Conservation (phyloP, 2,797 vertebrate species). For the Otolemur crassicaudatus region DNA sequence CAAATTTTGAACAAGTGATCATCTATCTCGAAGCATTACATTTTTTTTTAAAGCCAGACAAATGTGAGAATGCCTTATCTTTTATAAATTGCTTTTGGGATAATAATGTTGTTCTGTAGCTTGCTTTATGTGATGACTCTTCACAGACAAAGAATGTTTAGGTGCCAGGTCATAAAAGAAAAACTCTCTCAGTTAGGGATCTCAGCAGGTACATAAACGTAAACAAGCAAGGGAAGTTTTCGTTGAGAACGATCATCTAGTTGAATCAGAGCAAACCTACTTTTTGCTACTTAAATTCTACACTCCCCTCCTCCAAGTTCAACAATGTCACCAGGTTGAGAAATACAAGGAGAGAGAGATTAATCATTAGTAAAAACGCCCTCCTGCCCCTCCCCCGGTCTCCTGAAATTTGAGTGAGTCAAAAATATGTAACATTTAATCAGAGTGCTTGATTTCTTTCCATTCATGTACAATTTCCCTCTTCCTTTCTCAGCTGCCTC, state of each 20-base stretch:
- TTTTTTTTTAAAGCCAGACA: not conserved
- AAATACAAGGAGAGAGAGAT: slow-evolving; percentile 54
- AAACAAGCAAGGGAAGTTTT: not conserved
- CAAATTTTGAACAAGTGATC: slow-evolving; percentile 52
- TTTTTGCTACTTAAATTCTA: slow-evolving; percentile 6
- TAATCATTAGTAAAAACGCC: slow-evolving; percentile 60
- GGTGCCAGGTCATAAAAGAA: not conserved
- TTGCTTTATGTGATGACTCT: slow-evolving; percentile 63
- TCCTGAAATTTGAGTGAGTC: slow-evolving; percentile 59
- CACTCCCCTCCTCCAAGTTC: not conserved
- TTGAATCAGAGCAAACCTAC: not conserved
- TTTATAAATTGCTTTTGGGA: slow-evolving; percentile 5
- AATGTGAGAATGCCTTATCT: not conserved
- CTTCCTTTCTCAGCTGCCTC: not conserved
- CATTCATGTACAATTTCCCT: not conserved
- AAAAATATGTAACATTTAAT: slow-evolving; percentile 58
- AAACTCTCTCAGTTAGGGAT: slow-evolving; percentile 25
- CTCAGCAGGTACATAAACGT: not conserved
- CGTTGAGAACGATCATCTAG: not conserved
- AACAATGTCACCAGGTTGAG: slow-evolving; percentile 40
- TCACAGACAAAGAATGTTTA: slow-evolving; percentile 46
- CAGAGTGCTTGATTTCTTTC: not conserved
- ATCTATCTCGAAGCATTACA: slow-evolving; percentile 1
- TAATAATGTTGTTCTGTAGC: slow-evolving; percentile 8
- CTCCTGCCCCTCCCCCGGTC: not conserved